phyloP scores from a whole-genome alignment of 64 coral and sea anemone species.

The Hydrozoanthus tunicans region DNA sequence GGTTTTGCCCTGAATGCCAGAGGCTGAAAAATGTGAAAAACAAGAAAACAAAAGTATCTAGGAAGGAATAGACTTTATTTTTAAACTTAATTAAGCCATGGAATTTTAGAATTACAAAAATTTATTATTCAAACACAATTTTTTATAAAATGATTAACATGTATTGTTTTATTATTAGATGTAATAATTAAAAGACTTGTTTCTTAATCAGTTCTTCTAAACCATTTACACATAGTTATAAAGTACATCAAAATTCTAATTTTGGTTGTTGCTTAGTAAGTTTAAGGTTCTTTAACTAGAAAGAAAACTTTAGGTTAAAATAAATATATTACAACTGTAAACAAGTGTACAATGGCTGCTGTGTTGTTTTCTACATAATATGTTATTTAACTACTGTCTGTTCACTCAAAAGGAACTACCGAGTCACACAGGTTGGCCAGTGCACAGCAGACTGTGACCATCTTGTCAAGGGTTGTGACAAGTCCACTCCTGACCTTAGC shows the following conservation, averaged over 20 bases:
- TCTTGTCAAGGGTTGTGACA: slow-evolving; percentile 63
- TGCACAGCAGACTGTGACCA: slow-evolving; percentile 66
- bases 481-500: slow-evolving; percentile 16
- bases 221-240: not conserved
- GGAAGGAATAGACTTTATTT: slow-evolving; percentile 27
- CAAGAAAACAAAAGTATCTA: slow-evolving; percentile 16
- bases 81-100: not conserved
- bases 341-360: slow-evolving; percentile 21
- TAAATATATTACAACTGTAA: slow-evolving; percentile 13
- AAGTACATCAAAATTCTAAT: slow-evolving; percentile 24
- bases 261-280: slow-evolving; percentile 3
- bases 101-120: not conserved
- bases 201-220: not conserved
- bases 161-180: not conserved
- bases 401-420: slow-evolving; percentile 51
- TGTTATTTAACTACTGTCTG: not conserved
- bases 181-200: not conserved
- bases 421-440: slow-evolving; percentile 67
- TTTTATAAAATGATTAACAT: not conserved
- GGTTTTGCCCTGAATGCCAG: not conserved
- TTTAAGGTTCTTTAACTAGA: not conserved
- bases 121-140: not conserved
- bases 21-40: slow-evolving; percentile 13
- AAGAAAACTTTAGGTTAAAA: slow-evolving; percentile 2
- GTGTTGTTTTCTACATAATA: slow-evolving; percentile 30